A percentile compares a stretch with the other conserved stretches of the same genome.
Conservation (phyloP, 30 jellyfish, hydroid and myxozoan genomes). For the Aurelia sp. region DNA sequence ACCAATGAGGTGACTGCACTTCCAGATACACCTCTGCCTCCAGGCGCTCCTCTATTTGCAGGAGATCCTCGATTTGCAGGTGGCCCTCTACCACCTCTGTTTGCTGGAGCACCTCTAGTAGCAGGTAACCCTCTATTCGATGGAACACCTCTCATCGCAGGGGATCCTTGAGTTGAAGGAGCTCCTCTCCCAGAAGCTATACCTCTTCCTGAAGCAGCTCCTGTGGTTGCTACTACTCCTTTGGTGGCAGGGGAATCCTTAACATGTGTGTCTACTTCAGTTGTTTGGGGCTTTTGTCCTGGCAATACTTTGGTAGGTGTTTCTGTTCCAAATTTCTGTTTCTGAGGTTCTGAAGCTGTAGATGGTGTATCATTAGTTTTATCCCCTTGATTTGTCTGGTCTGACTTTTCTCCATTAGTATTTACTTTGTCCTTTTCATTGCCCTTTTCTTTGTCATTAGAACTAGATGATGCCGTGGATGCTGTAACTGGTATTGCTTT, state of each 20-base stretch:
- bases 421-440: too few species aligned
- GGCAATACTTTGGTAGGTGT: too few species aligned
- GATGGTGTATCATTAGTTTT: too few species aligned
- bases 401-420: too few species aligned
- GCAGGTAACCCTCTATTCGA: constrained; percentile 12
- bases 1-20: too few species aligned
- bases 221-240: constrained; percentile 1
- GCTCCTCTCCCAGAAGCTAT: not conserved
- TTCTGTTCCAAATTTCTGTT: too few species aligned
- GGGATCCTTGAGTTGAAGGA: not conserved
- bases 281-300: too few species aligned
- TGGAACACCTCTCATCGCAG: not conserved
- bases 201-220: not conserved
- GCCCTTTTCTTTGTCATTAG: too few species aligned
- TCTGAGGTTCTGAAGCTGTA: too few species aligned
- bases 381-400: too few species aligned
- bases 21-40: constrained; percentile 11
- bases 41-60: constrained; percentile 23
- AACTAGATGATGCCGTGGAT: too few species aligned
- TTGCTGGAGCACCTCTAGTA: not conserved
- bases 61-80: constrained; percentile 22
- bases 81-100: constrained; percentile 23
- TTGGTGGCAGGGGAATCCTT: not conserved
- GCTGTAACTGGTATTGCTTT: too few species aligned
- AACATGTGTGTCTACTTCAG: not conserved